Evolutionary conservation across 1,140 invertebrate species (phyloP).

Genomic region (Agraylea sexmaculata): DNA sequence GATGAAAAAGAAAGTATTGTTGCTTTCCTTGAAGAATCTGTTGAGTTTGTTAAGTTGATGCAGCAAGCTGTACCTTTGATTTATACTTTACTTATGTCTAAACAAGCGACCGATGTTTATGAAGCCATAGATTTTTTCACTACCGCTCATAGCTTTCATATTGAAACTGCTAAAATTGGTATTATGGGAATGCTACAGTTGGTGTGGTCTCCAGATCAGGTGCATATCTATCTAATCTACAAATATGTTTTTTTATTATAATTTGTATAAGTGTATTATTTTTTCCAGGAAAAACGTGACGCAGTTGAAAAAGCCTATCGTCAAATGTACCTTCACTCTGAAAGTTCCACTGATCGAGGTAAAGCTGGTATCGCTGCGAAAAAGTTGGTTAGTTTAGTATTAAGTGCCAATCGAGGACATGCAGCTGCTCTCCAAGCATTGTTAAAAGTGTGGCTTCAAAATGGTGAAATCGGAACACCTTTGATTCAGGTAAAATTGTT

Average conservation of each 20-base stretch:
- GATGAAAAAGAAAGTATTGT: conserved; percentile 42
- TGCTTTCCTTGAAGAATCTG: conserved; percentile 48
- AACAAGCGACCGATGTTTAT: conserved; percentile 61
- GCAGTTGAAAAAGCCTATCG: conserved; percentile 44
- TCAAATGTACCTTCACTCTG: conserved; percentile 36
- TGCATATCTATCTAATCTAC: conserved; percentile 49
- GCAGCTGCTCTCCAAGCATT: conserved; percentile 57
- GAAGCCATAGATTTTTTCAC: conserved; percentile 81
- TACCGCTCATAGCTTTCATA: conserved; percentile 63
- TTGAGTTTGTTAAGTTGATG: conserved; percentile 54
- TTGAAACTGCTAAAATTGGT: conserved; percentile 56
- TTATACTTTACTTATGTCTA: conserved; percentile 60
- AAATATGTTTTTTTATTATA: conserved; percentile 30
- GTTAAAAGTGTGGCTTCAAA: conserved; percentile 50
- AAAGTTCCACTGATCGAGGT: conserved; percentile 29
- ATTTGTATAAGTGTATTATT: background rate
- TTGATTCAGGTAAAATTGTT: conserved; percentile 35
- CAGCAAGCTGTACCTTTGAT: conserved; percentile 58
- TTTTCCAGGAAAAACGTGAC: conserved; percentile 40
- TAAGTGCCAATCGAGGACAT: conserved; percentile 33
- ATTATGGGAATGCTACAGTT: conserved; percentile 65
- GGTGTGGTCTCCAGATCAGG: conserved; percentile 56
- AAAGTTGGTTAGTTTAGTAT: conserved; percentile 49
- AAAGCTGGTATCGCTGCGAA: conserved; percentile 41
- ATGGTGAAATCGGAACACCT: conserved; percentile 43